Percentiles rank a stretch among this genome's conserved stretches.
phyloP scores from a whole-genome alignment of 2,113 vertebrate species.

The Mola mola region DNA sequence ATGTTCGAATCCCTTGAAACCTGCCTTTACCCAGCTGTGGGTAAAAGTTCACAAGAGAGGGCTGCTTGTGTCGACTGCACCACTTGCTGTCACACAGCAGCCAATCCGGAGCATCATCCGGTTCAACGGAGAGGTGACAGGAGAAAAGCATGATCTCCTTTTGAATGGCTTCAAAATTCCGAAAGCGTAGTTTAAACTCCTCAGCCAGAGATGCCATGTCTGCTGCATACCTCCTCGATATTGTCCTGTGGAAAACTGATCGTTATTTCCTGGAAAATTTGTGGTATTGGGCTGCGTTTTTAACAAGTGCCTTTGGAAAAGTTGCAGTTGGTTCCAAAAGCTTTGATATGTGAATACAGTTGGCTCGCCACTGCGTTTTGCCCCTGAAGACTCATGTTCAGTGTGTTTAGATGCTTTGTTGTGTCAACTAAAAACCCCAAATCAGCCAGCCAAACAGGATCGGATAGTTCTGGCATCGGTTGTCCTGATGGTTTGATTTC shows the following conservation, averaged over 20 bases:
- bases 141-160: not conserved
- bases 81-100: not conserved
- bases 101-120: not conserved
- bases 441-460: constrained; percentile 4
- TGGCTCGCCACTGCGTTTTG: not conserved
- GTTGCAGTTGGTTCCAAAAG: not conserved
- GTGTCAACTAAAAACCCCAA: constrained; percentile 8
- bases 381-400: not conserved
- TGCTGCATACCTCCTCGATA: constrained; percentile 1
- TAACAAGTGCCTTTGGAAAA: not conserved
- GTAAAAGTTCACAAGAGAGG: not conserved
- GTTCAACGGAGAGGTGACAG: not conserved
- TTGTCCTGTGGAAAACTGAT: not conserved
- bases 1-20: not conserved
- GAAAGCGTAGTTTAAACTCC: not conserved
- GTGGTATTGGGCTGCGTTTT: not conserved
- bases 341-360: not conserved
- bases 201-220: not conserved
- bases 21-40: not conserved
- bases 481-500: not conserved
- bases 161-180: not conserved
- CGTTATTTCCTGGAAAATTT: not conserved
- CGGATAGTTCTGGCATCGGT: constrained; percentile 8
- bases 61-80: not conserved
- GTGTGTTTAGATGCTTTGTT: not conserved